A percentile compares a stretch with the other conserved stretches of the same genome.
phyloP scores from a whole-genome alignment of 2,888 invertebrate species.

The Drosophila affinis region DNA sequence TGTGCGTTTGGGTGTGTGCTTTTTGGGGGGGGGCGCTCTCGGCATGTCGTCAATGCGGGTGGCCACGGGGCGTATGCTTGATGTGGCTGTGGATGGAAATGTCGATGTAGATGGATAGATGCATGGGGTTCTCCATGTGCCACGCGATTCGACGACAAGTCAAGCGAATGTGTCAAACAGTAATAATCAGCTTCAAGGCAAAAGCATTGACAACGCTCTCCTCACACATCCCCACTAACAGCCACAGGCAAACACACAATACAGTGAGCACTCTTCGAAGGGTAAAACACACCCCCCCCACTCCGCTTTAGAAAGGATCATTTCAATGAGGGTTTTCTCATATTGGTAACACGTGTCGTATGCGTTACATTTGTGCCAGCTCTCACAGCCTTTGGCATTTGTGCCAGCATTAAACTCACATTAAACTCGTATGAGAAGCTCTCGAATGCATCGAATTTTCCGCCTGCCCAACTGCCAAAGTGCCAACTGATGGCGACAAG shows the following conservation, averaged over 20 bases:
- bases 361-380: conserved; percentile 63
- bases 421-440: conserved; percentile 43
- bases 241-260: conserved; percentile 19
- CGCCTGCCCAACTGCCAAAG: background rate
- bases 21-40: conserved; percentile 29
- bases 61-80: conserved; percentile 68
- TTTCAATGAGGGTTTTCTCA: background rate
- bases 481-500: conserved; percentile 23
- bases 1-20: conserved; percentile 21
- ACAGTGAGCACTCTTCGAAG: background rate
- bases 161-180: conserved; percentile 71
- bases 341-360: conserved; percentile 55
- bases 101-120: conserved; percentile 20
- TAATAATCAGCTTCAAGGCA: conserved; percentile 76
- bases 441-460: conserved; percentile 23
- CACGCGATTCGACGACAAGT: conserved; percentile 45
- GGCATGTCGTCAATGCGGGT: conserved; percentile 40
- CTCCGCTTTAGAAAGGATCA: background rate
- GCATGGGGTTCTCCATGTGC: conserved; percentile 2
- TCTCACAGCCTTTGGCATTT: conserved; percentile 44
- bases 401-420: conserved; percentile 64
- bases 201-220: conserved; percentile 53
- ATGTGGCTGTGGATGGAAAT: conserved; percentile 49
- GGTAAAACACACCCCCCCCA: background rate
- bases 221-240: conserved; percentile 18